Evolutionary conservation across 2,113 vertebrate genomes (phyloP).

Genomic region (Orthonyx spaldingii): DNA sequence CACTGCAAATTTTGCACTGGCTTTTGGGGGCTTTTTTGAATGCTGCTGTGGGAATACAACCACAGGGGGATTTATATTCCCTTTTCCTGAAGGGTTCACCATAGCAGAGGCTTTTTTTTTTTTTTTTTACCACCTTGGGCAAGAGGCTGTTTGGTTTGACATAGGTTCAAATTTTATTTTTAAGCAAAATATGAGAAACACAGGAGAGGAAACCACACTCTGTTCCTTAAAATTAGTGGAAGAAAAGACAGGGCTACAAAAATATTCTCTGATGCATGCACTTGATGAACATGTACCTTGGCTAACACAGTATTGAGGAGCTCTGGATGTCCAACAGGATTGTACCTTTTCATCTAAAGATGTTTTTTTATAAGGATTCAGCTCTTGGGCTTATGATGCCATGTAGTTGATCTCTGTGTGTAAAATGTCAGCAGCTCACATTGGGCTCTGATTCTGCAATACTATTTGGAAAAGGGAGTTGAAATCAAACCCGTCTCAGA

Average conservation of each 20-base stretch:
- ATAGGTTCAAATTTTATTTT: slow-evolving; percentile 11
- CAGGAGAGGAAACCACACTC: background rate
- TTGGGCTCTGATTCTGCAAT: background rate
- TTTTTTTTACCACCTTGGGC: background rate
- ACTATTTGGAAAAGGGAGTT: background rate
- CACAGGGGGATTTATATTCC: background rate
- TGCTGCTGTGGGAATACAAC: background rate
- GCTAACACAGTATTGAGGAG: background rate
- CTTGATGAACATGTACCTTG: background rate
- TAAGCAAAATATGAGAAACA: slow-evolving; percentile 8
- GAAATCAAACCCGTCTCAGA: background rate
- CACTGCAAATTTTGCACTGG: background rate
- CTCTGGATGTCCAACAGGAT: background rate
- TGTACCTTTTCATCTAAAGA: background rate
- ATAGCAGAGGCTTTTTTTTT: background rate
- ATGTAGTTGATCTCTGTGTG: background rate
- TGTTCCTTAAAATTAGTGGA: slow-evolving; percentile 23
- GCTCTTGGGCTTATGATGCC: background rate
- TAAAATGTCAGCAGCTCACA: background rate
- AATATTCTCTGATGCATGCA: background rate
- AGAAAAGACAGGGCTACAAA: background rate
- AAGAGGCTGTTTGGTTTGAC: slow-evolving; percentile 27
- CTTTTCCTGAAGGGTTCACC: background rate
- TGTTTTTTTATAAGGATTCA: background rate
- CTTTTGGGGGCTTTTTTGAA: background rate